Evolutionary conservation across 2,797 vertebrate species (phyloP).

Genomic region (Hydrolagus colliei): DNA sequence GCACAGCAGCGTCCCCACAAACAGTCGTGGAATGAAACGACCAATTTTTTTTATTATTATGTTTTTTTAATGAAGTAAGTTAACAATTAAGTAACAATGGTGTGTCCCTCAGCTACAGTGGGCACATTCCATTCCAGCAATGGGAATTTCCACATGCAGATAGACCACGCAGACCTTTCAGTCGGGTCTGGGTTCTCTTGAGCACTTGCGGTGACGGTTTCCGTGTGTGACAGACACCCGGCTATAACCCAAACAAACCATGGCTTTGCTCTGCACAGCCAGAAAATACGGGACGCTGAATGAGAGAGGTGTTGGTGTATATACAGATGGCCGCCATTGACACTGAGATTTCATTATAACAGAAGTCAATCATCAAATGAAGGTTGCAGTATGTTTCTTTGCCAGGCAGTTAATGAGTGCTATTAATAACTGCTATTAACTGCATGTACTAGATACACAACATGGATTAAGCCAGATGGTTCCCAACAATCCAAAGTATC

Average conservation of each 20-base stretch:
- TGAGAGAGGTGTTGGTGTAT: not conserved
- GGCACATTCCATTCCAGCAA: constrained; percentile 35
- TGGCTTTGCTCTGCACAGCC: not conserved
- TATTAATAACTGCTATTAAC: constrained; percentile 47
- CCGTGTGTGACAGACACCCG: no score
- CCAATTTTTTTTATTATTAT: no score
- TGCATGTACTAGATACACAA: constrained; percentile 40
- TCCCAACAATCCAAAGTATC: constrained; percentile 44
- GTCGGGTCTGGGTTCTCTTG: no score
- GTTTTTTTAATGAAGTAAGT: no score
- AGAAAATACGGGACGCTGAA: not conserved
- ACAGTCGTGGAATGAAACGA: no score
- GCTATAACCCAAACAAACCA: not conserved
- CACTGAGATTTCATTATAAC: not conserved
- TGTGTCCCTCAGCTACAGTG: no score
- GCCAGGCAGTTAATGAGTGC: constrained; percentile 41
- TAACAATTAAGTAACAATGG: no score
- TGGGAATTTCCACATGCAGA: constrained; percentile 34
- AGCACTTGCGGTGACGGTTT: no score
- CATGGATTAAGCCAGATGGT: constrained; percentile 49
- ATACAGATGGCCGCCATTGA: constrained; percentile 20
- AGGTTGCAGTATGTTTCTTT: constrained; percentile 39
- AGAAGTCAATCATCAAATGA: constrained; percentile 35
- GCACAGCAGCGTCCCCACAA: no score
- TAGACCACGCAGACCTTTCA: not conserved